Percentiles rank a stretch among this genome's conserved stretches.
Evolutionary conservation across 2,888 invertebrate genomes (phyloP).

Genomic region (Acronicta alni): DNA sequence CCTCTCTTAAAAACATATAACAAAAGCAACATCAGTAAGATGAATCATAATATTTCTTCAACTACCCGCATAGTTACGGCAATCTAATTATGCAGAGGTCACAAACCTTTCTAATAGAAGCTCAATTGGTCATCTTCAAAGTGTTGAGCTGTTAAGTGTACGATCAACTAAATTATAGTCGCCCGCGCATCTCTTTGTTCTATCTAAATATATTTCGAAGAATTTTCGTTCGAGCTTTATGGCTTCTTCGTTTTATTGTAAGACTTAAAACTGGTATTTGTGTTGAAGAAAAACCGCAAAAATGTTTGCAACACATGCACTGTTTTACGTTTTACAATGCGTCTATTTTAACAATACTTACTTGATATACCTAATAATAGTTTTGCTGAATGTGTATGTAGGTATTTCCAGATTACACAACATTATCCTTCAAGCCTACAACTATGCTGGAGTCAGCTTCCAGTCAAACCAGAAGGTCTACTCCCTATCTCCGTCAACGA

Average conservation of each 20-base stretch:
- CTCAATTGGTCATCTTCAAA: conserved; percentile 20
- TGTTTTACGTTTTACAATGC: too few species aligned
- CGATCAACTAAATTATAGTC: conserved; percentile 10
- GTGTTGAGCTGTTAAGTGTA: conserved; percentile 8
- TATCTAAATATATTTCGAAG: conserved; percentile 12
- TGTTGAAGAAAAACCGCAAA: conserved; percentile 26
- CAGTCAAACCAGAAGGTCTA: too few species aligned
- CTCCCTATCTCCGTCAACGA: too few species aligned
- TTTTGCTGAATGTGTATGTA: too few species aligned
- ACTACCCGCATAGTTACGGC: conserved; percentile 31
- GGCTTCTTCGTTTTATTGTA: conserved; percentile 17
- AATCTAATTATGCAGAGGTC: conserved; percentile 27
- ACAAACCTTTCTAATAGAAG: conserved; percentile 25
- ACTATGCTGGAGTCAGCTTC: too few species aligned
- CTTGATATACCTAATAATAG: too few species aligned
- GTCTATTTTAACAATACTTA: too few species aligned
- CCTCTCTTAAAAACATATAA: too few species aligned
- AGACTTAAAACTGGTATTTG: conserved; percentile 9
- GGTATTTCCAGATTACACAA: too few species aligned
- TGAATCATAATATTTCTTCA: conserved; percentile 14
- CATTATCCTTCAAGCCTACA: too few species aligned
- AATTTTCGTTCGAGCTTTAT: conserved; percentile 22
- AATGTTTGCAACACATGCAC: conserved; percentile 30
- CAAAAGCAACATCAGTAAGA: background rate
- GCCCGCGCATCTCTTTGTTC: conserved; percentile 28